Percentiles rank a stretch among this genome's conserved stretches.
Evolutionary conservation across 2,888 invertebrate genomes (phyloP).

Genomic region (Agonopterix subpropinquella): DNA sequence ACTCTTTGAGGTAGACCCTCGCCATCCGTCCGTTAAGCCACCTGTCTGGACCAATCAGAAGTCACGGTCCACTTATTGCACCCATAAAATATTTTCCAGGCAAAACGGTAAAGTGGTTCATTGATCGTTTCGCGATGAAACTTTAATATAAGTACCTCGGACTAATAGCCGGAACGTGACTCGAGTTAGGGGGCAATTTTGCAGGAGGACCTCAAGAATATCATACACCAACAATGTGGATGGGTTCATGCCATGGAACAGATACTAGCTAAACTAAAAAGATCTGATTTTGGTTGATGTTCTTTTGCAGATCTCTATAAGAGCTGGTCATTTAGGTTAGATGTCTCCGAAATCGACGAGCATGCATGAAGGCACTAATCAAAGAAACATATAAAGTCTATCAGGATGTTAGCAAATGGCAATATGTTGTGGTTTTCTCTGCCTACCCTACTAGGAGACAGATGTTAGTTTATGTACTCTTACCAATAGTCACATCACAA

Average conservation of each 20-base stretch:
- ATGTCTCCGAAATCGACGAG: too few species aligned
- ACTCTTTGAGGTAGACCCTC: constrained; percentile 13
- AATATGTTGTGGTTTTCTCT: too few species aligned
- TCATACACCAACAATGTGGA: constrained; percentile 62
- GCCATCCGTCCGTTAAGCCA: constrained; percentile 15
- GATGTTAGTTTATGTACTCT: too few species aligned
- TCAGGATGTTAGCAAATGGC: too few species aligned
- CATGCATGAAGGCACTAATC: too few species aligned
- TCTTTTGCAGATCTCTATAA: too few species aligned
- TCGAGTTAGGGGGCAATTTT: constrained; percentile 57
- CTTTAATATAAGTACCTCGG: constrained; percentile 63
- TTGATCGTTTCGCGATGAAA: constrained; percentile 66
- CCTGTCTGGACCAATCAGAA: constrained; percentile 20
- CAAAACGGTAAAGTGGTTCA: constrained; percentile 46
- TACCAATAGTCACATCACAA: too few species aligned
- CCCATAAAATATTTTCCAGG: constrained; percentile 56
- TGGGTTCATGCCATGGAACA: constrained; percentile 22
- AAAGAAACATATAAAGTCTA: too few species aligned
- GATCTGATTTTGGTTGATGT: too few species aligned
- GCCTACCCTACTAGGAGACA: too few species aligned
- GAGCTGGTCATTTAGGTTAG: too few species aligned
- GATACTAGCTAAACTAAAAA: too few species aligned
- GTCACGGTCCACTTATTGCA: constrained; percentile 30
- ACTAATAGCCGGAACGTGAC: constrained; percentile 69
- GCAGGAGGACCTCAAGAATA: constrained; percentile 55